phyloP scores from a whole-genome alignment of 2,113 vertebrate species.

The Hirundichthys speculiger region DNA sequence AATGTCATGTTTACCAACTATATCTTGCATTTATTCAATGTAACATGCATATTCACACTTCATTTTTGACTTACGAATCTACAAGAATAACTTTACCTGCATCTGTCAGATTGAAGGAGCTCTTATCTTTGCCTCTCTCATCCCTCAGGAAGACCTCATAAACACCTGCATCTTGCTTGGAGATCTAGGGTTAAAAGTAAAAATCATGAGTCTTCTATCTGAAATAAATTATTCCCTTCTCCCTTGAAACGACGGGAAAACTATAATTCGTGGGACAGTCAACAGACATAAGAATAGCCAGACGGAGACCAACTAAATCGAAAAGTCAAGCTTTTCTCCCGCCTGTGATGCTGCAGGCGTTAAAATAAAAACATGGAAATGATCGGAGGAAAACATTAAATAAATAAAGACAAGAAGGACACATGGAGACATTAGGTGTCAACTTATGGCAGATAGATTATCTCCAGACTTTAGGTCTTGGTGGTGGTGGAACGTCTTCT shows the following conservation, averaged over 20 bases:
- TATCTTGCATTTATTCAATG: not conserved
- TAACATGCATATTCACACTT: not conserved
- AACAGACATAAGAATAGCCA: constrained; percentile 34
- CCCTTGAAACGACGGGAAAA: constrained; percentile 16
- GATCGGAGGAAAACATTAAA: constrained; percentile 38
- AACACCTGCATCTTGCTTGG: constrained; percentile 90
- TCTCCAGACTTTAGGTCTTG: constrained; percentile 81
- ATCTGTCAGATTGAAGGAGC: constrained; percentile 86
- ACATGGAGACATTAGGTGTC: constrained; percentile 47
- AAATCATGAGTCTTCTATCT: constrained; percentile 28
- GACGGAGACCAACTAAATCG: constrained; percentile 54
- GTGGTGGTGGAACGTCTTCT: constrained; percentile 54
- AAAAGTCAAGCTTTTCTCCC: constrained; percentile 79
- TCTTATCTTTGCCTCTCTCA: constrained; percentile 92
- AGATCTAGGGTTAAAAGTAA: constrained; percentile 82
- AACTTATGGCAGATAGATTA: constrained; percentile 76
- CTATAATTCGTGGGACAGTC: constrained; percentile 40
- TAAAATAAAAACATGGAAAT: constrained; percentile 37
- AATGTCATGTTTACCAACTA: constrained; percentile 6
- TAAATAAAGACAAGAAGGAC: constrained; percentile 44
- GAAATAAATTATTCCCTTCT: constrained; percentile 3
- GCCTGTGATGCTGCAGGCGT: constrained; percentile 73
- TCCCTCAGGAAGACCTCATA: constrained; percentile 93
- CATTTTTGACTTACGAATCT: constrained; percentile 3
- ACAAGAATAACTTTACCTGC: constrained; percentile 79